Evolutionary conservation across 1,140 invertebrate genomes (phyloP).

Genomic region (Bathynomus jamesi): DNA sequence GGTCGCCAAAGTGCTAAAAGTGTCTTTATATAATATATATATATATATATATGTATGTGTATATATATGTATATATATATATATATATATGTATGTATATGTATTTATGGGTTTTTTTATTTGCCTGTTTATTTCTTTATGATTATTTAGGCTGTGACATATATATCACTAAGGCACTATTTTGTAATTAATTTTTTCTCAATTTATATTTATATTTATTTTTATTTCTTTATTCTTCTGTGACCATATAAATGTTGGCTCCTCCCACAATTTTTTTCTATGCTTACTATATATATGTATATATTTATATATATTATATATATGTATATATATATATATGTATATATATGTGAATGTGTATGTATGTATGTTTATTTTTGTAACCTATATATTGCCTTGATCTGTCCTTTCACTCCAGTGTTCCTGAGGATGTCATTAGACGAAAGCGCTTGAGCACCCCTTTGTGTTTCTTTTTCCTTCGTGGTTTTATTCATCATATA

Average conservation of each 20-base stretch:
- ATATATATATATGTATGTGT: background rate
- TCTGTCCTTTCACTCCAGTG: too few species aligned
- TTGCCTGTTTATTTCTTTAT: background rate
- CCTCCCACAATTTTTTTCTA: background rate
- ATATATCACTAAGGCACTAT: background rate
- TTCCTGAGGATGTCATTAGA: too few species aligned
- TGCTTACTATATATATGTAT: background rate
- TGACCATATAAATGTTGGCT: too few species aligned
- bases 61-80: background rate
- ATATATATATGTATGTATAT: background rate
- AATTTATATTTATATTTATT: background rate
- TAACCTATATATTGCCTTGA: background rate
- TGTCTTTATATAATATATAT: background rate
- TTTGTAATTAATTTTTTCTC: background rate
- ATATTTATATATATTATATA: background rate
- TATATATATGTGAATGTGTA: slow-evolving; percentile 10
- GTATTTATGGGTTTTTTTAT: background rate
- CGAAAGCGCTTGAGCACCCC: too few species aligned
- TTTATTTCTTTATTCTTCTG: too few species aligned
- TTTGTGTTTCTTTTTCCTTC: too few species aligned
- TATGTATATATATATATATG: slow-evolving; percentile 9
- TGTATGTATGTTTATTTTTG: slow-evolving; percentile 9
- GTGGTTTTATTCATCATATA: background rate
- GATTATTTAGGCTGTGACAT: background rate
- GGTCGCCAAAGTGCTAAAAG: too few species aligned